These are phyloP conservation scores for Microplitis demolitor DNA, from an alignment of 1,140 invertebrate species.

Conservation along the genomic window DNA sequence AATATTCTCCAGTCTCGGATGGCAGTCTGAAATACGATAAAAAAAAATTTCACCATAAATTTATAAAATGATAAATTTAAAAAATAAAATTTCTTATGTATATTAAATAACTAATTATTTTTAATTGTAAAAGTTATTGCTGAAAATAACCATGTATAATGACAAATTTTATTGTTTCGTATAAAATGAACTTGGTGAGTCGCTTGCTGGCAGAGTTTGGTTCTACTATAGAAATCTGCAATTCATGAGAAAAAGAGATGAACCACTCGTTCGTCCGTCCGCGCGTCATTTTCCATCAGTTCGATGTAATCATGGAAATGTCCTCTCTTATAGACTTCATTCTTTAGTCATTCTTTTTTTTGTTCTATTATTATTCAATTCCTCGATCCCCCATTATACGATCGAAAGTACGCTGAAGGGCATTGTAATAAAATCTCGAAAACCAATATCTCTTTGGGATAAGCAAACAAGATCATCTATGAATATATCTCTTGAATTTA, in stretches of 20 bases:
- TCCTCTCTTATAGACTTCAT: not conserved
- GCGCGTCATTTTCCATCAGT: constrained; percentile 14
- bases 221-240: constrained; percentile 20
- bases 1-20: constrained; percentile 1
- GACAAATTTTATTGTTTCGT: not conserved
- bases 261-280: not conserved
- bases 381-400: constrained; percentile 7
- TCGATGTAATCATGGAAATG: constrained; percentile 24
- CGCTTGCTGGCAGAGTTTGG: not conserved
- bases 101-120: not conserved
- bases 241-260: constrained; percentile 22
- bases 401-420: not conserved
- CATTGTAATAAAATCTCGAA: not conserved
- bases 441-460: not conserved
- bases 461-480: not conserved
- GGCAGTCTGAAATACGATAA: constrained; percentile 13
- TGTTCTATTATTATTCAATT: not conserved
- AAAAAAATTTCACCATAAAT: not conserved
- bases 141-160: not conserved
- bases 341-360: constrained; percentile 1
- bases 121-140: not conserved
- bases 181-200: not conserved
- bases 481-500: not conserved
- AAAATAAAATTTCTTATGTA: too few relatives aligned
- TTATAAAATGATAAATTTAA: too few relatives aligned